phyloP scores from a whole-genome alignment of 1,140 invertebrate genomes.

The Conopomorpha cramerella region DNA sequence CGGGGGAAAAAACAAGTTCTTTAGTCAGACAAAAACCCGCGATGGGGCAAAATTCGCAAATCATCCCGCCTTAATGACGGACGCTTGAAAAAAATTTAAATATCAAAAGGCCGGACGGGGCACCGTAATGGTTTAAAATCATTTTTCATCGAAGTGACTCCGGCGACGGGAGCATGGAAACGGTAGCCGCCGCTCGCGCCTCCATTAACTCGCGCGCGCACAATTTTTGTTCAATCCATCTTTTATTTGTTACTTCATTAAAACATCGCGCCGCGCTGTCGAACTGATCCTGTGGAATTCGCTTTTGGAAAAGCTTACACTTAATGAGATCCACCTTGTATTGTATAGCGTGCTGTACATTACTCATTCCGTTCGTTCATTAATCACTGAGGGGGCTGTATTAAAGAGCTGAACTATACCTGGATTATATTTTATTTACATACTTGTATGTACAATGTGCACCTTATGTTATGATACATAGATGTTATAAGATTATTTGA shows the following conservation, averaged over 20 bases:
- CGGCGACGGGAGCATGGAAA: conserved; percentile 51
- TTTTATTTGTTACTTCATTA: conserved; percentile 18
- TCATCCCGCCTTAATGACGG: conserved; percentile 52
- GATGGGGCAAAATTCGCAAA: conserved; percentile 53
- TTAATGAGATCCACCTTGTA: too few relatives aligned
- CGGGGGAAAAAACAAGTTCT: conserved; percentile 56
- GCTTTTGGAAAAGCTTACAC: too few relatives aligned
- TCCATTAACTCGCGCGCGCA: conserved; percentile 46
- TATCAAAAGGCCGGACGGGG: conserved; percentile 58
- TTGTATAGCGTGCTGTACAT: too few relatives aligned
- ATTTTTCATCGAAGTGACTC: conserved; percentile 58
- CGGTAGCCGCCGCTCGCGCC: conserved; percentile 44
- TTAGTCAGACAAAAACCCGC: conserved; percentile 47
- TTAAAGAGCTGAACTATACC: too few relatives aligned
- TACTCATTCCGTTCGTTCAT: too few relatives aligned
- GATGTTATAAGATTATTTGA: conserved; percentile 13
- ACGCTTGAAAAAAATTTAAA: conserved; percentile 60
- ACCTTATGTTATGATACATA: too few relatives aligned
- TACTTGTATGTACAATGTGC: conserved; percentile 15
- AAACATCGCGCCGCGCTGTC: too few relatives aligned
- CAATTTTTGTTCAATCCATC: conserved; percentile 35
- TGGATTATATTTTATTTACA: too few relatives aligned
- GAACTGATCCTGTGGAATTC: too few relatives aligned
- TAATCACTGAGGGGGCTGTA: too few relatives aligned
- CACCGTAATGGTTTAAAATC: conserved; percentile 59